phyloP scores from a whole-genome alignment of 2,888 invertebrate species.

The Myathropa florea region DNA sequence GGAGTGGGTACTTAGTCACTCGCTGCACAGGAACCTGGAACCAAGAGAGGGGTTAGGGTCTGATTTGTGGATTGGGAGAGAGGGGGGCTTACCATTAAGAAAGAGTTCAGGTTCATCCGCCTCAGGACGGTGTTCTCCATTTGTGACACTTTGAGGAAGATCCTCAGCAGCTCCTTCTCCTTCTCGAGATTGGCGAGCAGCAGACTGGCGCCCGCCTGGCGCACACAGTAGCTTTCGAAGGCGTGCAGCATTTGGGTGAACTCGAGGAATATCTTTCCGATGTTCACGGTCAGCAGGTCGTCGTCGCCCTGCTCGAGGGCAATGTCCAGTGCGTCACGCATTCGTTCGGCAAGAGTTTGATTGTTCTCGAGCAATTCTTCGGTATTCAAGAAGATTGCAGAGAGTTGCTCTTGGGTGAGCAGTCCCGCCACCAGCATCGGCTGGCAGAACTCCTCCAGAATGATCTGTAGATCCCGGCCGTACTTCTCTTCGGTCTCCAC shows the following conservation, averaged over 20 bases:
- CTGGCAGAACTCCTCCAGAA: slow-evolving; percentile 95
- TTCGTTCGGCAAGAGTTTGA: slow-evolving; percentile 90
- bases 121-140: slow-evolving; percentile 96
- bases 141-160: slow-evolving; percentile 97
- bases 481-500: slow-evolving; percentile 98
- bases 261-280: slow-evolving; percentile 94
- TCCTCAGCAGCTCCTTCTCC: slow-evolving; percentile 95
- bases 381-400: slow-evolving; percentile 95
- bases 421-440: slow-evolving; percentile 96
- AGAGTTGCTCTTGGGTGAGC: slow-evolving; percentile 93
- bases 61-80: no score
- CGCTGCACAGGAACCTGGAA: slow-evolving; percentile 94
- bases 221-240: slow-evolving; percentile 96
- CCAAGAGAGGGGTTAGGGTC: not conserved
- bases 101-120: slow-evolving; percentile 98
- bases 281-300: slow-evolving; percentile 93
- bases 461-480: slow-evolving; percentile 94
- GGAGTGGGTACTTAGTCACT: slow-evolving; percentile 97
- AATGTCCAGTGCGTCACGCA: slow-evolving; percentile 92
- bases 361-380: slow-evolving; percentile 95
- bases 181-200: slow-evolving; percentile 94
- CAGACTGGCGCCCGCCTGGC: slow-evolving; percentile 94
- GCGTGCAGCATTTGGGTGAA: slow-evolving; percentile 96
- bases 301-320: slow-evolving; percentile 90
- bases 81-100: slow-evolving; percentile 90